A percentile compares a stretch with the other conserved stretches of the same genome.
phyloP scores from a whole-genome alignment of 2,888 invertebrate species.

The Parochlus steinenii region DNA sequence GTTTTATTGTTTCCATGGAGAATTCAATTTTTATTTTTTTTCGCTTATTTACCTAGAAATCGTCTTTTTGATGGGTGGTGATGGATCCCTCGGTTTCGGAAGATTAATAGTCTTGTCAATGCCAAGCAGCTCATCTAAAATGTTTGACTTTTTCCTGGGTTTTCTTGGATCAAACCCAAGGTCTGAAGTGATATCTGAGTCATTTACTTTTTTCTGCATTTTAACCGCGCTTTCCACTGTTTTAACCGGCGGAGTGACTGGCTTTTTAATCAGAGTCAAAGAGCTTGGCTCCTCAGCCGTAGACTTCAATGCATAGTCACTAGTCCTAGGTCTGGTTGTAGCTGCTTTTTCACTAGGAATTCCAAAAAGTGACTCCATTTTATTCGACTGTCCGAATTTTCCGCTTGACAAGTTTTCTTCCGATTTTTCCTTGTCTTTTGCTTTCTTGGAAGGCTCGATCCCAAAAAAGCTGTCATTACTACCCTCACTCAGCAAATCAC shows the following conservation, averaged over 20 bases:
- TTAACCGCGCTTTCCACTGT: neutral
- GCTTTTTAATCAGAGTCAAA: conserved; percentile 17
- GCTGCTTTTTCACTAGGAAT: conserved; percentile 19
- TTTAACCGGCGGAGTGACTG: neutral
- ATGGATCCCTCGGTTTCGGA: neutral
- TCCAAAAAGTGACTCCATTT: conserved; percentile 28
- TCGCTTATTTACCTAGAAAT: conserved; percentile 3
- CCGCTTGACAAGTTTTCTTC: conserved; percentile 11
- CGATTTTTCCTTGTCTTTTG: conserved; percentile 10
- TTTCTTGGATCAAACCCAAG: conserved; percentile 30
- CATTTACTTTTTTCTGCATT: conserved; percentile 10
- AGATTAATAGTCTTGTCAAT: conserved; percentile 15
- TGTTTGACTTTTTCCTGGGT: conserved; percentile 24
- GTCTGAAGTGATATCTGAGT: conserved; percentile 17
- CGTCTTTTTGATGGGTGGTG: neutral
- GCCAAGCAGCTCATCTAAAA: conserved; percentile 26
- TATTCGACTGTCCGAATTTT: conserved; percentile 15
- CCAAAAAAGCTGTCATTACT: conserved; percentile 59
- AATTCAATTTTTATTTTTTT: neutral
- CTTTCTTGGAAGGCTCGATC: conserved; percentile 27
- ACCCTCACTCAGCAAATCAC: conserved; percentile 47
- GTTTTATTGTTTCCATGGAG: neutral
- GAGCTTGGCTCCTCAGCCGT: neutral
- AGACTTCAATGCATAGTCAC: neutral
- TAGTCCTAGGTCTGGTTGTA: conserved; percentile 1